Percentiles rank a stretch among this genome's conserved stretches.
Conservation (phyloP, 2,113 vertebrate genomes). For the Menura novaehollandiae region DNA sequence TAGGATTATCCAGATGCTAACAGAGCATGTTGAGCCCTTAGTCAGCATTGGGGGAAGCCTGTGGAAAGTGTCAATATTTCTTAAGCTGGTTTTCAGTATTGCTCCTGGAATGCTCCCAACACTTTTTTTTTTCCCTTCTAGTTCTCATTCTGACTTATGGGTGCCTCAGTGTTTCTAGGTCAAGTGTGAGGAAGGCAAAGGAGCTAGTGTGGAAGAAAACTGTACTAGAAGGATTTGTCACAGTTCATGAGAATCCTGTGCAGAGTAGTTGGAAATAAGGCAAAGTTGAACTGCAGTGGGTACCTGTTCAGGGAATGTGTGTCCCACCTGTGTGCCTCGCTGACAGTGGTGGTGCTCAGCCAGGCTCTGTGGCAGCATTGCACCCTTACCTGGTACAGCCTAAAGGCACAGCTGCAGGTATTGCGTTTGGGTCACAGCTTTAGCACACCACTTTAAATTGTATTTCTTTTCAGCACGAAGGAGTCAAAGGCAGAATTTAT, state of each 20-base stretch:
- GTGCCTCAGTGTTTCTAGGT: background rate
- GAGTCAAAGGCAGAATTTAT: background rate
- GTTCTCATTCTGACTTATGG: background rate
- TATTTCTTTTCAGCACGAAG: background rate
- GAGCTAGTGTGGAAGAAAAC: background rate
- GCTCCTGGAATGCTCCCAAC: background rate
- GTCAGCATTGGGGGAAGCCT: background rate
- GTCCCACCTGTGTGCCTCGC: accelerated
- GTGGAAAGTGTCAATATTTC: background rate
- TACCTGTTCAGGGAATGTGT: accelerated
- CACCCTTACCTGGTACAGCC: background rate
- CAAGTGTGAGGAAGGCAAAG: background rate
- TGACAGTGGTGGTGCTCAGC: background rate
- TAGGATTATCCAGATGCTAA: background rate
- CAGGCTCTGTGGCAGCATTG: background rate
- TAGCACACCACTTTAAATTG: background rate
- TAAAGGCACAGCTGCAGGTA: background rate
- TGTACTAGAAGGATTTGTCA: background rate
- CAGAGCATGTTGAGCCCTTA: background rate
- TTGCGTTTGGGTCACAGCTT: background rate
- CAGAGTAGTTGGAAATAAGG: background rate
- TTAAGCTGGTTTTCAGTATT: background rate
- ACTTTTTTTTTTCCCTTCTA: background rate
- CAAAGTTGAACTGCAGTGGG: background rate
- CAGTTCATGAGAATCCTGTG: background rate